Conservation (phyloP, 2,797 vertebrate species). For the Mus caroli region DNA sequence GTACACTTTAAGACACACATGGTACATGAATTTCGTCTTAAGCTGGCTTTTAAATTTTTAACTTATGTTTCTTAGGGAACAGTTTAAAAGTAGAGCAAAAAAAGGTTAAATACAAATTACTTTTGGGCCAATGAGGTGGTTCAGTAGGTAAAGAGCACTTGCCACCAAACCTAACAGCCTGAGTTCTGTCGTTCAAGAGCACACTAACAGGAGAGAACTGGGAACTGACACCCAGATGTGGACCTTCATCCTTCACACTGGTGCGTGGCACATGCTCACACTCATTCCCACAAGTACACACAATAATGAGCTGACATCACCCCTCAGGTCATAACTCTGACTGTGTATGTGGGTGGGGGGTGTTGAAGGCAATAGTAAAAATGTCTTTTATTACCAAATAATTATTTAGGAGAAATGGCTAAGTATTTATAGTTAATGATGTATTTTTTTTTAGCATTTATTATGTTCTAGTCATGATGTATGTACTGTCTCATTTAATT, state of each 20-base stretch:
- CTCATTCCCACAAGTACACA: not conserved
- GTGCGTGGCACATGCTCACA: too few relatives aligned
- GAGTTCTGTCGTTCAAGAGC: not conserved
- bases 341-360: not conserved
- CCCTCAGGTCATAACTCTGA: not conserved
- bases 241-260: not conserved
- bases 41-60: not conserved
- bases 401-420: slow-evolving; percentile 51
- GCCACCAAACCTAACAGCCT: not conserved
- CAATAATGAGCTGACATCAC: not conserved
- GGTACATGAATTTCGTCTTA: slow-evolving; percentile 22
- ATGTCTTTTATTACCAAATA: not conserved
- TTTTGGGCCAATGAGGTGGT: not conserved
- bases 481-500: slow-evolving; percentile 17
- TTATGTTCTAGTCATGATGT: not conserved
- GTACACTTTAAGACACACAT: slow-evolving; percentile 4
- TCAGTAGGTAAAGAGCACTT: not conserved
- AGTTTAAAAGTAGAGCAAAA: slow-evolving; percentile 66
- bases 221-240: not conserved
- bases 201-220: not conserved
- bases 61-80: slow-evolving; percentile 52
- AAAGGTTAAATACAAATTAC: slow-evolving; percentile 44
- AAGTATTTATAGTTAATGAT: slow-evolving; percentile 32
- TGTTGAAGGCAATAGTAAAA: slow-evolving; percentile 16
- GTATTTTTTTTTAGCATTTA: not conserved